Percentiles rank a stretch among this genome's conserved stretches.
Conservation (phyloP, 2,797 vertebrate genomes). For the Artibeus jamaicensis region DNA sequence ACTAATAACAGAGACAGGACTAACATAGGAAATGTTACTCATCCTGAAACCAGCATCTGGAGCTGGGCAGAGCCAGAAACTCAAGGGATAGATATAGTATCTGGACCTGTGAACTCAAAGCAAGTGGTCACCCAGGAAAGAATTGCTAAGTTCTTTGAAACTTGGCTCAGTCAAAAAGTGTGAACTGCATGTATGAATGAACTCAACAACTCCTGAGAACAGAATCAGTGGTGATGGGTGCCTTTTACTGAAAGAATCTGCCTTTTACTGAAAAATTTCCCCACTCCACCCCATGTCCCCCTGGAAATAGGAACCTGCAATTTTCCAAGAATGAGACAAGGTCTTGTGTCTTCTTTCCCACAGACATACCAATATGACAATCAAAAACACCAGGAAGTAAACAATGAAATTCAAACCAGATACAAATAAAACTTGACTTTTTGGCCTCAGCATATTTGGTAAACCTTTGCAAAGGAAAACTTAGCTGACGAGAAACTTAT, state of each 20-base stretch:
- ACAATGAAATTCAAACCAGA: slow-evolving; percentile 12
- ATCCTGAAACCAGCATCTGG: not conserved
- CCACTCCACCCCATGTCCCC: not conserved
- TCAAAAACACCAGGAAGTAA: not conserved
- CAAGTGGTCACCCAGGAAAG: not conserved
- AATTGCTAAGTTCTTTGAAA: not conserved
- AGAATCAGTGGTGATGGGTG: not conserved
- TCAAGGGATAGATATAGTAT: not conserved
- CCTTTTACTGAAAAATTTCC: not conserved
- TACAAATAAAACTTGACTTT: not conserved
- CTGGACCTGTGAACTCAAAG: not conserved
- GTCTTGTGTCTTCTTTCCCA: not conserved
- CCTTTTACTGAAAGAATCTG: not conserved
- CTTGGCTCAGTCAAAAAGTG: not conserved
- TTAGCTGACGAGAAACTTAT: not conserved
- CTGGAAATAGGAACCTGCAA: not conserved
- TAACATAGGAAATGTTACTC: not conserved
- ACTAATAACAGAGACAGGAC: not conserved
- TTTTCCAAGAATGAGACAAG: slow-evolving; percentile 19
- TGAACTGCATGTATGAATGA: not conserved
- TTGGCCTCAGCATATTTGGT: not conserved
- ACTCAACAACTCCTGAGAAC: not conserved
- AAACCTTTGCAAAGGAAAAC: not conserved
- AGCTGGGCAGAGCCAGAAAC: not conserved
- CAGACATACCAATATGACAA: not conserved